Percentiles rank a stretch among this genome's conserved stretches.
These are phyloP conservation scores for Mastigias papua DNA, from an alignment of 30 jellyfish, hydroid and myxozoan genomes.

Conservation along the genomic window DNA sequence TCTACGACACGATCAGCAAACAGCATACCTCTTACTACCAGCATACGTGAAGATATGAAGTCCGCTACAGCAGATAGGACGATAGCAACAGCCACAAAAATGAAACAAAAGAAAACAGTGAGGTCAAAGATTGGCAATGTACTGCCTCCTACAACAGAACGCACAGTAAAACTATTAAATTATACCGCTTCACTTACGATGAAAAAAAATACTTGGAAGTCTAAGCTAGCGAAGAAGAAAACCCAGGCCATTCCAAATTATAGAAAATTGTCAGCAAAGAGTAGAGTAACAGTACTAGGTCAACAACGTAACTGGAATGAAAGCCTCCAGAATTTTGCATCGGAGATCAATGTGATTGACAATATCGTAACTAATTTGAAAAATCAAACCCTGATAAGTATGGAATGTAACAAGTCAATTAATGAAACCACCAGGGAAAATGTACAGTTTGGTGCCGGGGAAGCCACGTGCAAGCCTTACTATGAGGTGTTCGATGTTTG, in stretches of 20 bases:
- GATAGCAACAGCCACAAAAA: neutral
- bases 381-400: neutral
- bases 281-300: neutral
- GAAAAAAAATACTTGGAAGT: neutral
- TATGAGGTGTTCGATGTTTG: conserved; percentile 42
- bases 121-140: neutral
- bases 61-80: neutral
- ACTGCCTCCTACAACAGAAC: neutral
- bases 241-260: neutral
- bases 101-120: neutral
- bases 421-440: neutral
- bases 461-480: conserved; percentile 30
- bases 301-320: neutral
- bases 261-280: neutral
- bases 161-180: neutral
- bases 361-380: neutral
- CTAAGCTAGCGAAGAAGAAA: neutral
- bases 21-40: neutral
- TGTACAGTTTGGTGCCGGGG: neutral
- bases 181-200: neutral
- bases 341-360: neutral
- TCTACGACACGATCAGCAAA: neutral
- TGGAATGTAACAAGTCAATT: neutral
- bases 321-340: neutral
- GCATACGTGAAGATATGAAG: neutral